phyloP scores from a whole-genome alignment of 2,113 vertebrate species.

The Amphilophus citrinellus region DNA sequence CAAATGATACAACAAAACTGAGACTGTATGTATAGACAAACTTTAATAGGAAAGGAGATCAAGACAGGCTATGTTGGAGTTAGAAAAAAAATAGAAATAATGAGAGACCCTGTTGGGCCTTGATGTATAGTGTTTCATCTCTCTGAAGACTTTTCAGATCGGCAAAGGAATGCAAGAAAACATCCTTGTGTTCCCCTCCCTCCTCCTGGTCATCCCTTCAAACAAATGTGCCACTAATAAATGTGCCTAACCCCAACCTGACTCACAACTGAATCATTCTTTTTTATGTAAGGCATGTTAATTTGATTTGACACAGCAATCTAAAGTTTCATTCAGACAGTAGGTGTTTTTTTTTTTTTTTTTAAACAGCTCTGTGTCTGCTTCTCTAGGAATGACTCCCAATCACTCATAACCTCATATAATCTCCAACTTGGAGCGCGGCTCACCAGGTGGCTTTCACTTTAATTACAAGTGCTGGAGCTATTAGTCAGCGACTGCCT shows the following conservation, averaged over 20 bases:
- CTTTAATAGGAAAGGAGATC: background rate
- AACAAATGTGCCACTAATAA: constrained; percentile 55
- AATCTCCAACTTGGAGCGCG: constrained; percentile 9
- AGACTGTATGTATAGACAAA: background rate
- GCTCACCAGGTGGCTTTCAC: constrained; percentile 28
- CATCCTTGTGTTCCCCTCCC: constrained; percentile 5
- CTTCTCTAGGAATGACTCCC: constrained; percentile 11
- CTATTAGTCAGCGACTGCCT: constrained; percentile 25
- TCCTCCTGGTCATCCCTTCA: constrained; percentile 36
- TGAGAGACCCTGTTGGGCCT: constrained; percentile 28
- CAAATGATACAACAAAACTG: background rate
- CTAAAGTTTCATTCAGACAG: constrained; percentile 20
- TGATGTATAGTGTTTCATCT: constrained; percentile 28
- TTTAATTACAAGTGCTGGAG: constrained; percentile 26
- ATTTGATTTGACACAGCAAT: constrained; percentile 41
- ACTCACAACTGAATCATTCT: constrained; percentile 28
- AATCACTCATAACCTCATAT: constrained; percentile 22
- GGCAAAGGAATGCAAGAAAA: constrained; percentile 21
- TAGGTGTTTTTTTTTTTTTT: background rate
- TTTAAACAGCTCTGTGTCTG: background rate
- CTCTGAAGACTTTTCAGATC: constrained; percentile 14
- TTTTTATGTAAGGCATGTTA: constrained; percentile 11
- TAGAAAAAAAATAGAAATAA: background rate
- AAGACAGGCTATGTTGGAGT: background rate
- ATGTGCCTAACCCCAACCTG: constrained; percentile 25